A percentile compares a stretch with the other conserved stretches of the same genome.
Evolutionary conservation across 2,113 vertebrate species (phyloP).

Genomic region (Sus scrofa): T2T-Sscrofa CM000818.6:76943001-76943500

Average conservation of each 20-base stretch:
- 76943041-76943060: not conserved
- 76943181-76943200: not conserved
- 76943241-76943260: not conserved
- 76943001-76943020: not conserved
- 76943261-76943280: not conserved
- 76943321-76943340: not conserved
- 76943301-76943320: not conserved
- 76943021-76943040: not conserved
- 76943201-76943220: not conserved
- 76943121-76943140: not conserved
- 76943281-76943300: not conserved
- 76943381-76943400: not conserved
- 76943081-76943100: not conserved
- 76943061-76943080: not conserved
- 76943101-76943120: not conserved
- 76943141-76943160: not conserved
- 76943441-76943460: not conserved
- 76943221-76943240: not conserved
- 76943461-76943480: not conserved
- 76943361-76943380: not conserved
- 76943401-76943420: not conserved
- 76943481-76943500: not conserved
- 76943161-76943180: not conserved
- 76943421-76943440: not conserved
- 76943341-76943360: not conserved